Percentiles rank a stretch among this genome's conserved stretches.
Evolutionary conservation across 1,140 invertebrate species (phyloP).

Genomic region (Carcinoscorpius rotundicauda): DNA sequence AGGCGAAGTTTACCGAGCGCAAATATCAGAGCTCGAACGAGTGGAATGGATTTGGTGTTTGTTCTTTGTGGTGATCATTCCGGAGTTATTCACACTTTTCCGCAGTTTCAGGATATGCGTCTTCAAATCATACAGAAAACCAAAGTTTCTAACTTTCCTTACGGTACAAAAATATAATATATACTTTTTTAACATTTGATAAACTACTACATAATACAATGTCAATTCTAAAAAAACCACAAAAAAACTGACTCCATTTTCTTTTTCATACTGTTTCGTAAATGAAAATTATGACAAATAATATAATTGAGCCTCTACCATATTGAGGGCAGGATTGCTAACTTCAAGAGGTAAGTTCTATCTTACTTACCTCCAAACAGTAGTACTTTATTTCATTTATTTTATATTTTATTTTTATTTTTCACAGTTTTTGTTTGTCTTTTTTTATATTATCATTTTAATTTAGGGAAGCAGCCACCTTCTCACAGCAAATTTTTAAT

Average conservation of each 20-base stretch:
- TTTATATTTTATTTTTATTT: too few species aligned
- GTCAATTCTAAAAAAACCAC: neutral
- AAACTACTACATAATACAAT: neutral
- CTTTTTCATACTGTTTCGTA: neutral
- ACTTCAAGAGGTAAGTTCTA: neutral
- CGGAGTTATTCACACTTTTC: slow-evolving; percentile 75
- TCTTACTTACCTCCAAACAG: too few species aligned
- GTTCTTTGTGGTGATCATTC: slow-evolving; percentile 68
- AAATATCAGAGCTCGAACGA: slow-evolving; percentile 51
- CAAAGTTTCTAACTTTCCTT: slow-evolving; percentile 19
- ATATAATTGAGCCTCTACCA: neutral
- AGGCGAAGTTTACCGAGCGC: slow-evolving; percentile 22
- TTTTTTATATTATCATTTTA: too few species aligned
- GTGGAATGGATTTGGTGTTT: slow-evolving; percentile 88
- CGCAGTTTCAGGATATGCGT: slow-evolving; percentile 74
- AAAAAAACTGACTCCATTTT: neutral
- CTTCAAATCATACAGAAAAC: slow-evolving; percentile 49
- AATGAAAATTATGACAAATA: neutral
- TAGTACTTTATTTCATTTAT: too few species aligned
- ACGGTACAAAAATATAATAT: slow-evolving; percentile 14
- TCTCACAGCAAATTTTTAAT: too few species aligned
- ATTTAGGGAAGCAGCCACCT: too few species aligned
- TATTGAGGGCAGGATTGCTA: neutral
- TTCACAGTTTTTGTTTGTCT: too few species aligned
- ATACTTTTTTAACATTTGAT: neutral